Evolutionary conservation across 2,113 vertebrate species (phyloP), one percentile per base, ranked within the genome.

Genomic region (Dendrocopos noguchii): DNA sequence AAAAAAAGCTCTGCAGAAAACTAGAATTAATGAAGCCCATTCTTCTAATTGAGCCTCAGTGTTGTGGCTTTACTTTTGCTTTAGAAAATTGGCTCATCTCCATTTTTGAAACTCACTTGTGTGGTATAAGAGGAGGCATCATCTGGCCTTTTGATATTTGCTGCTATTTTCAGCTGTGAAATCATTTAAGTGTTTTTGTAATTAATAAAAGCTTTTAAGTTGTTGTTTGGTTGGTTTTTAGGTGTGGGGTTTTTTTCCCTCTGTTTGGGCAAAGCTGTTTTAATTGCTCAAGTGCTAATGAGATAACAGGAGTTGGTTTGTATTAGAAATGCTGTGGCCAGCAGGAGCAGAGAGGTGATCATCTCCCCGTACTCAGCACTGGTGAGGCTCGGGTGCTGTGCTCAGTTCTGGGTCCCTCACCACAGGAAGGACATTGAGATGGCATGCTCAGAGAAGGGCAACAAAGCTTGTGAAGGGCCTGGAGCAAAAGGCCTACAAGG

Each of bases 11-110:
- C 64, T 87, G 79, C 56, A 93, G 87, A 94, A 93, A 93, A 82
- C n/a, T 34, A 8, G 78, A 91, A 92, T 70, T 94, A 93, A 95
- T 94, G 89, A 92, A 94, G 78, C 19, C 80, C 65, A 82, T 93
- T 91, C 71, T 71, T 91, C 60, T 84, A 75, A 87, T 76, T 59
- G 28, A 94, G 91, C 50, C 56, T 33, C 73, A 77, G 29, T 0
- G 4, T 56, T 92, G 88, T 33, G 70, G 64, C 71, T 74, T 87
- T 68, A 71, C 61, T 82, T 63, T 57, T 7, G 0, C 15, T 81
- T 82, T 72, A 39, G 4, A 78, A 74, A 88, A 90, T 33, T 94
- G 94, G 66, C 90, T 86, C 4, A 4, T 84, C 64, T 95, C 75
- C 66, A 73, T 59, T 88, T 91, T 86, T 80, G 12, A 66, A 89